phyloP scores from a whole-genome alignment of 2,888 invertebrate species.

The Caenorhabditis doughertyi region DNA sequence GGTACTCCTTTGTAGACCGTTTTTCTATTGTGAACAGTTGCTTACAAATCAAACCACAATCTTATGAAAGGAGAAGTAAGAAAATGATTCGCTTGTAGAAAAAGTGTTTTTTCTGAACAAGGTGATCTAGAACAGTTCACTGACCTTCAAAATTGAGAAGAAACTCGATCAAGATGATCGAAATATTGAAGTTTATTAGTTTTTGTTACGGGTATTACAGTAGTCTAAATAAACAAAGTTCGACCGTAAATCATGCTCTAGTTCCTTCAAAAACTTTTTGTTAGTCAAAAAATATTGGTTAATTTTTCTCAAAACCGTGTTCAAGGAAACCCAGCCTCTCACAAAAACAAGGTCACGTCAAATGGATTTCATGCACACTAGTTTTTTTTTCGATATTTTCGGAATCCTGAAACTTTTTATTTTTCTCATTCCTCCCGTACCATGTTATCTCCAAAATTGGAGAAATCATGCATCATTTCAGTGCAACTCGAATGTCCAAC shows the following conservation, averaged over 20 bases:
- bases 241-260: too few relatives aligned
- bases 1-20: not conserved
- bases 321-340: too few relatives aligned
- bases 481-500: conserved; percentile 24
- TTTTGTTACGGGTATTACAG: not conserved
- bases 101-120: too few relatives aligned
- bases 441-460: conserved; percentile 60
- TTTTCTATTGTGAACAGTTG: too few relatives aligned
- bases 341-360: too few relatives aligned
- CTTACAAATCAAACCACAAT: not conserved
- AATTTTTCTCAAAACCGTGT: too few relatives aligned
- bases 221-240: too few relatives aligned
- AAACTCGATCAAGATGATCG: not conserved
- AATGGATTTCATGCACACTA: too few relatives aligned
- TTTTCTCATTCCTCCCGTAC: conserved; percentile 12
- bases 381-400: too few relatives aligned
- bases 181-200: not conserved
- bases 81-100: conserved; percentile 5
- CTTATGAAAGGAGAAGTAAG: too few relatives aligned
- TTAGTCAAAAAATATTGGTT: too few relatives aligned
- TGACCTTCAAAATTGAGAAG: not conserved
- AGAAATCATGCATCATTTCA: conserved; percentile 51
- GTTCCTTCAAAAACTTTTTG: too few relatives aligned
- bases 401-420: not conserved
- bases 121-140: not conserved